phyloP scores from a whole-genome alignment of 2,888 invertebrate genomes.

The Dicycla oo region DNA sequence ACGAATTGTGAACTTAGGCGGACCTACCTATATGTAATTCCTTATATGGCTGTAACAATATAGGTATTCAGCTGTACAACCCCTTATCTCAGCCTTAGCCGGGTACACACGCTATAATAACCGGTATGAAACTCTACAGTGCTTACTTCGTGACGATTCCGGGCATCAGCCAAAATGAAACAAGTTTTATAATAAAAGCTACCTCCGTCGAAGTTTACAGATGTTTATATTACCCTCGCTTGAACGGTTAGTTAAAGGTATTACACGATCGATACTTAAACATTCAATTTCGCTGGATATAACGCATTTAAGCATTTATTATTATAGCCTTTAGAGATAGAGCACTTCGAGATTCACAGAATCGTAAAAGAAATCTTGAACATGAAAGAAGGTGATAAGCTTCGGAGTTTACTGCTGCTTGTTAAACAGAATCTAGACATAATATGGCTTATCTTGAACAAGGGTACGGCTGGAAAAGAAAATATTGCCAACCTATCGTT shows the following conservation, averaged over 20 bases:
- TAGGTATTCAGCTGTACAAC: background rate
- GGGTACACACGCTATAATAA: conserved; percentile 14
- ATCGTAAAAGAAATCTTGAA: conserved; percentile 41
- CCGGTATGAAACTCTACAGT: conserved; percentile 11
- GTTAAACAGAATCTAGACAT: conserved; percentile 41
- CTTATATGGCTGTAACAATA: background rate
- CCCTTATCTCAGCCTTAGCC: background rate
- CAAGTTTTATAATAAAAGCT: conserved; percentile 48
- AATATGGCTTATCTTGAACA: conserved; percentile 34
- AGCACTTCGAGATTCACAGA: conserved; percentile 17
- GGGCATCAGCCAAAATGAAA: conserved; percentile 36
- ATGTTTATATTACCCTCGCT: conserved; percentile 56
- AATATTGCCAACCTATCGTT: conserved; percentile 22
- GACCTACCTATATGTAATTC: background rate
- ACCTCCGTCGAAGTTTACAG: conserved; percentile 44
- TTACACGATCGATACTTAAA: conserved; percentile 48
- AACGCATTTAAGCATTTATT: conserved; percentile 27
- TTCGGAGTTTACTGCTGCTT: conserved; percentile 38
- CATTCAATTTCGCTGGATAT: conserved; percentile 37
- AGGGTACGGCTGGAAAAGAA: conserved; percentile 23
- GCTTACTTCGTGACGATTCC: conserved; percentile 20
- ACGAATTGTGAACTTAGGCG: background rate
- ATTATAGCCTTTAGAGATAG: conserved; percentile 18
- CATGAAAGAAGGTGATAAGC: conserved; percentile 32
- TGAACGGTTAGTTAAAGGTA: conserved; percentile 54